These are phyloP conservation scores for Spodoptera frugiperda DNA, from an alignment of 1,140 invertebrate genomes.

Conservation along the genomic window DNA sequence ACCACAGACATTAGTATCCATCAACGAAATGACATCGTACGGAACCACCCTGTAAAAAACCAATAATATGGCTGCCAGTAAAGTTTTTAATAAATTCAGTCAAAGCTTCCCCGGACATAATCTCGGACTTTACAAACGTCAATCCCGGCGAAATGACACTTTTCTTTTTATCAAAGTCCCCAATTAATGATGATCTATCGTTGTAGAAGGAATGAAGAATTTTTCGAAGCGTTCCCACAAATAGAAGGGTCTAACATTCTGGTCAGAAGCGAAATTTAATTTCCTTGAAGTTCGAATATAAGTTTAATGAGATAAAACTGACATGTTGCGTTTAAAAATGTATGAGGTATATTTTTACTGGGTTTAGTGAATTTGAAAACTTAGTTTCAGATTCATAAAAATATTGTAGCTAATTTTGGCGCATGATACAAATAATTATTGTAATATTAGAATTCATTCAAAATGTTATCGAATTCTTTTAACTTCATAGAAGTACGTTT, in stretches of 20 bases:
- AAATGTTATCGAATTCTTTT: too few species aligned
- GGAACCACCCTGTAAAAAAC: constrained; percentile 1
- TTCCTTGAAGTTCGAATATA: constrained; percentile 44
- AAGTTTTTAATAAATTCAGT: constrained; percentile 45
- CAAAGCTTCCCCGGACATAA: constrained; percentile 40
- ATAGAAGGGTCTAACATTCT: constrained; percentile 29
- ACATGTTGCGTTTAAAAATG: constrained; percentile 27
- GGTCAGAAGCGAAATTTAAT: constrained; percentile 34
- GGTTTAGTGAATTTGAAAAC: constrained; percentile 10
- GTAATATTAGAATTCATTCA: too few species aligned
- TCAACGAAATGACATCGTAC: not conserved
- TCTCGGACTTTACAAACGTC: constrained; percentile 50
- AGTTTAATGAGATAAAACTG: constrained; percentile 40
- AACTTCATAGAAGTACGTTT: too few species aligned
- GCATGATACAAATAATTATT: too few species aligned
- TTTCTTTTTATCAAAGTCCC: constrained; percentile 38
- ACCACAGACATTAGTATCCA: too few species aligned
- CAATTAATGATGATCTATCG: constrained; percentile 14
- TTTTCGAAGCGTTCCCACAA: not conserved
- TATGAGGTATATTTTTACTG: constrained; percentile 3
- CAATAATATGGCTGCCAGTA: constrained; percentile 10
- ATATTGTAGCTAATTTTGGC: not conserved
- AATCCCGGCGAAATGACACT: constrained; percentile 49
- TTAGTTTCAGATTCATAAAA: not conserved
- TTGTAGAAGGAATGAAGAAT: not conserved